These are phyloP conservation scores for Drosophila suboccidentalis DNA, from an alignment of 2,888 invertebrate genomes.

Conservation along the genomic window DNA sequence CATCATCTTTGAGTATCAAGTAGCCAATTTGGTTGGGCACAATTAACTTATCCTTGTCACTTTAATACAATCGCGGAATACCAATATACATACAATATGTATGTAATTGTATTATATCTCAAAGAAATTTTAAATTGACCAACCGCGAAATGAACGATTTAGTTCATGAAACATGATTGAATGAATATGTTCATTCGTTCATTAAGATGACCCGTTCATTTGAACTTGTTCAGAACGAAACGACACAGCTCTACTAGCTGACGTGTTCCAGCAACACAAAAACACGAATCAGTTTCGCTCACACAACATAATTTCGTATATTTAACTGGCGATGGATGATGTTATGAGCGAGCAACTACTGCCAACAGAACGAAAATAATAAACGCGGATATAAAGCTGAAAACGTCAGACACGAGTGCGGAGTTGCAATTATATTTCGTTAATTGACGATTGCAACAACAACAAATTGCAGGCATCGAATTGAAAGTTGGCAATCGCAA, in stretches of 20 bases:
- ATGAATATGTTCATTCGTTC: no score
- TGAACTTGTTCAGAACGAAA: no score
- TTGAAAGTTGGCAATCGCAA: constrained; percentile 35
- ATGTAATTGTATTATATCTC: no score
- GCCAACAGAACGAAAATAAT: neutral
- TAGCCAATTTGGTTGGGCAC: constrained; percentile 90
- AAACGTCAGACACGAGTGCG: neutral
- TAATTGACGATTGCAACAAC: constrained; percentile 1
- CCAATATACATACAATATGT: no score
- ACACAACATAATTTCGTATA: constrained; percentile 37
- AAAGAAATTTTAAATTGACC: no score
- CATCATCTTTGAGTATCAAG: constrained; percentile 94
- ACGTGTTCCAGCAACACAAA: constrained; percentile 64
- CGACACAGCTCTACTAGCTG: constrained; percentile 44
- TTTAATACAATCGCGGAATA: no score
- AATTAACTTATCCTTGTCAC: constrained; percentile 84
- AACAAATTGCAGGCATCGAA: constrained; percentile 37
- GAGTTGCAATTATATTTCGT: constrained; percentile 2
- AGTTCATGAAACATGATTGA: no score
- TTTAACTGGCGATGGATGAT: constrained; percentile 22
- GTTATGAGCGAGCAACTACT: constrained; percentile 7
- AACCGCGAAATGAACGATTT: no score
- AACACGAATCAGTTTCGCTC: constrained; percentile 51
- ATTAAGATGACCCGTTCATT: no score
- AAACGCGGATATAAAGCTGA: neutral